Evolutionary conservation across 2,113 vertebrate genomes (phyloP), one percentile per base, ranked within the genome.

Genomic region (Saguinus imperator): DNA sequence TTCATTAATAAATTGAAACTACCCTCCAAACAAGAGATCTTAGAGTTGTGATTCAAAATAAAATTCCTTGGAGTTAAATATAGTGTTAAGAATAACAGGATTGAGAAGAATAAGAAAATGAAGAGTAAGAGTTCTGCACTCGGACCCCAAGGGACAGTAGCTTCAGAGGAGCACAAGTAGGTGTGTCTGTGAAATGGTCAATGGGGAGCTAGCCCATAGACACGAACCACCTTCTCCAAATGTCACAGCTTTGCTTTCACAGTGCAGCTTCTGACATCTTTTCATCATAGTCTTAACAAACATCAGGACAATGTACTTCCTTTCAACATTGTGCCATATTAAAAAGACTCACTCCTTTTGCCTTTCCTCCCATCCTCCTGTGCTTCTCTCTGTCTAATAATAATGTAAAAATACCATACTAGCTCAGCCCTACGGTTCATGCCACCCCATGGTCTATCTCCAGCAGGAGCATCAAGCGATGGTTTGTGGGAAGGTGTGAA

Each of bases 1-100:
- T 94, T 91, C 45, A 3, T 96, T 94, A 97, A 96, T 97, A 98
- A 97, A 98, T 61, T 57, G 35, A 95, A 97, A 95, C 11, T 73
- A 81, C 32, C 70, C 94, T 94, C 96, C 87, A 89, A 96, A 95
- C 43, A 86, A 95, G 82, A 95, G 12, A 90, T 93, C 76, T 96
- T 92, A 12, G 80, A 93, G 95, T 96, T 95, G 76, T 97, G 87
- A 95, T 95, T 97, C 52, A 93, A 93, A 96, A 94, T 75, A 52
- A 96, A 85, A 92, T 91, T 61, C 64, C 11, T 86, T 66, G 64
- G 84, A 66, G 16, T 75, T 66, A 88, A 48, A 66, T 37, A 40
- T 9, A 11, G 37, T 64, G 32, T 76, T 86, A 89, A 82, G 50
- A 94, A 70, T 50, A 90, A 87, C 25, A 48, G n/a, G 35, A 88